Evolutionary conservation across 2,113 vertebrate genomes (phyloP), one percentile per base, ranked within the genome.

Genomic region (Lagopus leucura): DNA sequence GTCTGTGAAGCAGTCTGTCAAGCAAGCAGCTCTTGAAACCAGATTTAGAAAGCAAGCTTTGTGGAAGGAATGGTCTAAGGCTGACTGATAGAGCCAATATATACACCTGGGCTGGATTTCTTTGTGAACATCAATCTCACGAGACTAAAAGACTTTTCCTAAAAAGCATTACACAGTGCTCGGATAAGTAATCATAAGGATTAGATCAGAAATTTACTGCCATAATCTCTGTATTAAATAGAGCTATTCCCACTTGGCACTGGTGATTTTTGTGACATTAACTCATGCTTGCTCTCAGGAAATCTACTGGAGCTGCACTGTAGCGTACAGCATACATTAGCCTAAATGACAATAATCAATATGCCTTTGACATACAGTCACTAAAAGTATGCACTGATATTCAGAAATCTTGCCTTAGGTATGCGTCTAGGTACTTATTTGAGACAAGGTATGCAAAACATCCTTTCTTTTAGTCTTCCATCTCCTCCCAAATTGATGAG

Each of bases 11-110:
- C 82, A 93, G 79, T 80, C 85, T 92, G 82, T 87, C 85, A 88
- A 92, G 75, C 47, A 88, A 94, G 81, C 22, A 94, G 79, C 70
- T 75, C 85, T 86, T 73, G 28, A 93, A 93, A 74, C 6, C 48
- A 76, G 79, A 72, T 79, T 94, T 79, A 86, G 76, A 65, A 73
- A 81, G 48, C 69, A 81, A 86, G 60, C 64, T 91, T 43, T 65
- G 79, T 57, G 61, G 54, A 90, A 86, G 24, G 20, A 83, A 47
- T 0, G 2, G 79, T 90, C 8, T 0, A 64, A 87, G 80, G 42
- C 32, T 83, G 88, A 94, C 40, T 40, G 82, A 92, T 74, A 48
- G 82, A 81, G 52, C 12, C 76, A 91, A 91, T 93, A 91, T 74
- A 88, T 38, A 72, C 61, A 94, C 9, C 8, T 5, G 0, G 0